These are phyloP conservation scores for Pristionchus japonicus DNA, from an alignment of 2,888 invertebrate species.

Conservation along the genomic window DNA sequence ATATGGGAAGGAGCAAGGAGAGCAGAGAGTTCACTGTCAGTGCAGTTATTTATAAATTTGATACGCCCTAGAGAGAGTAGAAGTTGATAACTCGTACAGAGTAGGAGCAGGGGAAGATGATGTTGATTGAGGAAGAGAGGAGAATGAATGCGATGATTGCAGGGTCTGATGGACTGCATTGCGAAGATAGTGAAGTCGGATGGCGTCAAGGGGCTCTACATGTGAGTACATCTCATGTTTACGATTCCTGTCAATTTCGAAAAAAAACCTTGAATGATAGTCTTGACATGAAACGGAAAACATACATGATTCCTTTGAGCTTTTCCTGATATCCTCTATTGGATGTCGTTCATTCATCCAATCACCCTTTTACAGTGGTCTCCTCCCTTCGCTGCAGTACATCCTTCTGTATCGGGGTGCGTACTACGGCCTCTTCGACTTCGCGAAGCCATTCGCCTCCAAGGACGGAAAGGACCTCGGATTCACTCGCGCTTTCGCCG, in stretches of 20 bases:
- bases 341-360: no score
- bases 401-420: constrained; percentile 88
- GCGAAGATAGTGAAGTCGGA: constrained; percentile 85
- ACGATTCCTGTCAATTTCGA: no score
- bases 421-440: constrained; percentile 73
- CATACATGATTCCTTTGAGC: no score
- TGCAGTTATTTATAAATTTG: no score
- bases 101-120: no score
- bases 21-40: constrained; percentile 43
- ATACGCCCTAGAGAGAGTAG: no score
- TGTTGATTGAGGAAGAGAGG: no score
- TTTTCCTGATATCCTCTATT: constrained; percentile 30
- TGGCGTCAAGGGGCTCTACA: constrained; percentile 88
- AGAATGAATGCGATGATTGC: neutral
- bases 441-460: constrained; percentile 90
- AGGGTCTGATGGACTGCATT: constrained; percentile 87
- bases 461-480: constrained; percentile 90
- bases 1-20: constrained; percentile 86
- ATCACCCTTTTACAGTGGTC: constrained; percentile 81
- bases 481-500: constrained; percentile 91
- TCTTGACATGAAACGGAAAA: no score
- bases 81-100: no score
- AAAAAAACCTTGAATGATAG: no score
- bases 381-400: constrained; percentile 93
- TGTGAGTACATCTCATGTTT: constrained; percentile 75